These are phyloP conservation scores for Colaptes auratus DNA, from an alignment of 2,113 vertebrate genomes.

Conservation along the genomic window DNA sequence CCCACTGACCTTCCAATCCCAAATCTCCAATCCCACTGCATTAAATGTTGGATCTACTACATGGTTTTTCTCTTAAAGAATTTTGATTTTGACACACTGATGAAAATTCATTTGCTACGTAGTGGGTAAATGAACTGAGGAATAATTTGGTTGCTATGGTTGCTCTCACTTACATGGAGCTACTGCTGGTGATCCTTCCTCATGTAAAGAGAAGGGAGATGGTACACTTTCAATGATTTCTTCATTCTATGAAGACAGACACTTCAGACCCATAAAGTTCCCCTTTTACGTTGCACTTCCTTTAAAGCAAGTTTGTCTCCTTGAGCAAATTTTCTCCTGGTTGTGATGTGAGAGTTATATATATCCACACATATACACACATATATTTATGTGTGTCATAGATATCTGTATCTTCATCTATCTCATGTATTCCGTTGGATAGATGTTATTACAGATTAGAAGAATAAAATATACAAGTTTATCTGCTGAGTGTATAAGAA, in stretches of 20 bases:
- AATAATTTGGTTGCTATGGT: neutral
- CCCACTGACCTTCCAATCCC: no score
- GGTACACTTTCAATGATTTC: neutral
- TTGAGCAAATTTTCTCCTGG: neutral
- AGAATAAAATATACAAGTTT: neutral
- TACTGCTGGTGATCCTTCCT: neutral
- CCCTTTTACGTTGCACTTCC: neutral
- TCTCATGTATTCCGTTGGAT: neutral
- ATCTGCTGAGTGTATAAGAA: neutral
- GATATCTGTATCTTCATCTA: neutral
- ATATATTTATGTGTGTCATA: neutral
- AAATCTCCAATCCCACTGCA: accelerated
- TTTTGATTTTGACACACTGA: neutral
- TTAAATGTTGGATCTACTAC: neutral
- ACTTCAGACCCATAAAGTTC: neutral
- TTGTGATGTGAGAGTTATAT: neutral
- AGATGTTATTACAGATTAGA: neutral
- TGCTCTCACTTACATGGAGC: neutral
- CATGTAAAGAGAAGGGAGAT: neutral
- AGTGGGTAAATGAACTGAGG: neutral
- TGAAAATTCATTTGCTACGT: neutral
- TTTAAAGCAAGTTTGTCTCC: neutral
- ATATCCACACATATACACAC: neutral
- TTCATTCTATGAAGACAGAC: neutral
- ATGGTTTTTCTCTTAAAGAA: neutral